Base-by-base conservation (phyloP, 2,888 invertebrate species). In the Caenorhabditis parvicauda region DNA sequence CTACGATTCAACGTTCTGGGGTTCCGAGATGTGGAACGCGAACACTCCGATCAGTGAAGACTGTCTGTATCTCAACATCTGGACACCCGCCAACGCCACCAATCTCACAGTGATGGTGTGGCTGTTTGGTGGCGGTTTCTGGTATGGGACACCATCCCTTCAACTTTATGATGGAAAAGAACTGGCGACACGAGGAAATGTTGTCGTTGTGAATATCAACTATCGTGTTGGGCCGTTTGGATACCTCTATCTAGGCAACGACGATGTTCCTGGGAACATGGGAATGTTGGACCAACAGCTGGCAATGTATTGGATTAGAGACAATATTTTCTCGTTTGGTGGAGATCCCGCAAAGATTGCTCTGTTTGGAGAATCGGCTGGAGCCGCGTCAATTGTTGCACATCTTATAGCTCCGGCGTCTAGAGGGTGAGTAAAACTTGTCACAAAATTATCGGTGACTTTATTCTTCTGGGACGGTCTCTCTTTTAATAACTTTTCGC, bases 331-430 rank as follows among this genome's bases (percentile, higher is more conserved):
- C 7, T 88, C 87, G 14, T 92, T 93, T 80, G 92, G 92, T 1
- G 93, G 92, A 14, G 90, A 92, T 83, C 91, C 92, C 12, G 43
- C 52, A 1, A 37, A 65, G 72, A 89, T 95, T 68, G 93, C 94
- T 0, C 84, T 96, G 46, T 94, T 95, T 81, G 95, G 95, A 1
- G 95, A 96, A 83, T 92, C 92, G 27, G 94, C 94, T 0, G 95
- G 95, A 0, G 92, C 92, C 3, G 91, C 91, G 21, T 82, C 83
- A 48, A 84, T 86, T 38, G 83, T 84, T n/a, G 81, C 85, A 45
- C 86, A 86, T 75, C 76, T 86, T 58, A 86, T 96, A 70, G 94
- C 94, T 0, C 93, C 94, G 0, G 61, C 59, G 1, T 68, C 68
- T 0, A 62, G 56, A 43, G 64, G 70, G 67, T 70, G 9, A 45